phyloP scores from a whole-genome alignment of 1,140 invertebrate genomes.

The Lordiphosa clarofinis region DNA sequence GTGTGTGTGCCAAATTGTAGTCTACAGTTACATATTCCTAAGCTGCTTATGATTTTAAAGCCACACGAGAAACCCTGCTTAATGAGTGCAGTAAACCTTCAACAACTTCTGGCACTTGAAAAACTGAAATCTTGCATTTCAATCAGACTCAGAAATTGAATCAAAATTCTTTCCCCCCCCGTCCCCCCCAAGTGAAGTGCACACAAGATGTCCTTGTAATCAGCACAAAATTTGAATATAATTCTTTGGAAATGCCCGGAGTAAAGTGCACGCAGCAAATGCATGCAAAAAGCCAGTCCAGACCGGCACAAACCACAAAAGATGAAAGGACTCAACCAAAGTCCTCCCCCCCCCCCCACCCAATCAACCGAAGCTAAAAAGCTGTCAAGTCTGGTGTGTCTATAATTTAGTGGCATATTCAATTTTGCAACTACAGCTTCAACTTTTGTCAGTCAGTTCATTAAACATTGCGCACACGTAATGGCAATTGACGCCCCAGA shows the following conservation, averaged over 20 bases:
- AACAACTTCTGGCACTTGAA: no score
- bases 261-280: constrained; percentile 24
- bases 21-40: constrained; percentile 44
- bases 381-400: constrained; percentile 40
- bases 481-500: constrained; percentile 71
- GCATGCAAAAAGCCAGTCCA: constrained; percentile 16
- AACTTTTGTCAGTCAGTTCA: constrained; percentile 21
- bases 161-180: constrained; percentile 75
- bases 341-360: background rate
- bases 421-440: constrained; percentile 28
- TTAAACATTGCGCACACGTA: constrained; percentile 67
- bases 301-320: constrained; percentile 50
- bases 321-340: constrained; percentile 43
- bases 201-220: constrained; percentile 20
- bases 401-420: constrained; percentile 59
- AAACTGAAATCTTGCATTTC: constrained; percentile 63
- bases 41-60: constrained; percentile 61
- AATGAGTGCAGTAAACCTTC: constrained; percentile 42
- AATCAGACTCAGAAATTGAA: constrained; percentile 71
- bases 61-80: constrained; percentile 45
- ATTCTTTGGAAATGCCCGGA: constrained; percentile 56
- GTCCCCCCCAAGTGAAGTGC: constrained; percentile 64
- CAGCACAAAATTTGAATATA: constrained; percentile 66
- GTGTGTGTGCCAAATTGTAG: constrained; percentile 19
- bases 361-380: constrained; percentile 19